Conservation (phyloP, 2,113 vertebrate genomes). For the Phrynocephalus versicolor region DNA sequence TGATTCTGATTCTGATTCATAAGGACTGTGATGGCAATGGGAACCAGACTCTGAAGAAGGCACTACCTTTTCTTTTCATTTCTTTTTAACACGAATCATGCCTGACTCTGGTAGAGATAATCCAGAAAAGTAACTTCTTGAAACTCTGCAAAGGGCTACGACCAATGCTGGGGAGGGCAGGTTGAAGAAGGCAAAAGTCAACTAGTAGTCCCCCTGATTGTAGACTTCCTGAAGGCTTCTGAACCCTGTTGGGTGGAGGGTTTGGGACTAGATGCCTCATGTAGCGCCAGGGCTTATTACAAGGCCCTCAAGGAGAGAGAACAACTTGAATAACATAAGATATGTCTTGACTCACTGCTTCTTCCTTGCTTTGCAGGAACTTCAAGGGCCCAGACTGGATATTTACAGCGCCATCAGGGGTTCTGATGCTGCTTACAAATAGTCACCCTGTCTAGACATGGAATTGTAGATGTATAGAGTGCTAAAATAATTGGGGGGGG, state of each 20-base stretch:
- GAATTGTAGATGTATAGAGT: no score
- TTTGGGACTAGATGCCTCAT: background rate
- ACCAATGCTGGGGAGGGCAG: no score
- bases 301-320: background rate
- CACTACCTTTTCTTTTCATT: no score
- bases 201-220: background rate
- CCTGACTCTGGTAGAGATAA: no score
- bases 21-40: background rate
- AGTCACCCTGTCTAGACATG: background rate
- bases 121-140: no score
- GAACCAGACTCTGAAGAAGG: no score
- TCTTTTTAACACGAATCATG: no score
- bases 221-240: background rate
- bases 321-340: background rate
- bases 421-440: background rate
- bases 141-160: no score
- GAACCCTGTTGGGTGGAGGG: background rate
- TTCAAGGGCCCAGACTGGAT: background rate
- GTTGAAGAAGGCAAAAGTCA: no score
- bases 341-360: background rate
- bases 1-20: no score
- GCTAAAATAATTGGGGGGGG: no score
- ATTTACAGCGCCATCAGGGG: conserved; percentile 13
- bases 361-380: background rate
- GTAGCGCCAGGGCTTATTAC: no score